Percentiles rank a stretch among this genome's conserved stretches.
Conservation (phyloP, 1,140 invertebrate genomes). For the Philopotamus ludificatus region DNA sequence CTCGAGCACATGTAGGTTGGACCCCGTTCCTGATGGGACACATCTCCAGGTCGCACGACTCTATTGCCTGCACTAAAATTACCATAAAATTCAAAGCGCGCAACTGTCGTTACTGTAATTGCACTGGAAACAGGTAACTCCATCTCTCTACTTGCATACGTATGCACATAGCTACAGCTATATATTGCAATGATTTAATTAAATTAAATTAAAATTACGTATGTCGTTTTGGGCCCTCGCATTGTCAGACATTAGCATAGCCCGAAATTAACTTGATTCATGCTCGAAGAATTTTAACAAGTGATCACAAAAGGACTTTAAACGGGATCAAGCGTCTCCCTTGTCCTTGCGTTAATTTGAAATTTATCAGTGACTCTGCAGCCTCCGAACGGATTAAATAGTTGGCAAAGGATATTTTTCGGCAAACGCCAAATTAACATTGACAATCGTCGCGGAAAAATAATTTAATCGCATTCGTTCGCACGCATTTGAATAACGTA, state of each 20-base stretch:
- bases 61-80: background rate
- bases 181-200: too few species aligned
- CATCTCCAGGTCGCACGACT: background rate
- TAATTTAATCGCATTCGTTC: background rate
- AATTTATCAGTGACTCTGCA: slow-evolving; percentile 11
- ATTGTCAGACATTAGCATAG: background rate
- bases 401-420: background rate
- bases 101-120: background rate
- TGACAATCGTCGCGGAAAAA: background rate
- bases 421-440: too few species aligned
- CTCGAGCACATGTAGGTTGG: too few species aligned
- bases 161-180: too few species aligned
- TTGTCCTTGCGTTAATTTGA: background rate
- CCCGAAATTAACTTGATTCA: background rate
- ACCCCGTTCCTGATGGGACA: background rate
- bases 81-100: background rate
- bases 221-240: too few species aligned
- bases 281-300: slow-evolving; percentile 3
- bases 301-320: slow-evolving; percentile 6
- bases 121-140: background rate
- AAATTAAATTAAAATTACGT: slow-evolving; percentile 4
- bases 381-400: slow-evolving; percentile 1
- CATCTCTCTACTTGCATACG: too few species aligned
- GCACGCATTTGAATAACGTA: background rate
- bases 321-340: background rate